Base-by-base conservation (phyloP, 2,113 vertebrate genomes). In the Laterallus jamaicensis region DNA sequence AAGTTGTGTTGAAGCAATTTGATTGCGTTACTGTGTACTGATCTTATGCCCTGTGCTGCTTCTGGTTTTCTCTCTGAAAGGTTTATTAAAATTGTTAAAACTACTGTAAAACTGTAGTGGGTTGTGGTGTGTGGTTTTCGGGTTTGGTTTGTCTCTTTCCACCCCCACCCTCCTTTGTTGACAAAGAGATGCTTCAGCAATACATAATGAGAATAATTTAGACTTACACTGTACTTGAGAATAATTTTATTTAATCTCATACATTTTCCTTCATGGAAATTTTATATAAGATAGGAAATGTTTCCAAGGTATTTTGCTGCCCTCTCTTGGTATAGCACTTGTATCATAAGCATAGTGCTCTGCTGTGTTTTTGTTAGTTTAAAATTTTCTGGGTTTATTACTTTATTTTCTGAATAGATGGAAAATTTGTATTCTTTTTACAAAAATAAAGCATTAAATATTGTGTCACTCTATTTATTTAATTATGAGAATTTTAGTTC, bases 281-380 rank as follows among this genome's bases (percentile, higher is more conserved):
- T 75, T 55, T 39, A 10, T 42, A 0, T 6, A 32, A 60, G 16
- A 15, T 28, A 58, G 55, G 25, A 71, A 56, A n/a, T 13, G 2
- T 11, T 69, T 82, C 32, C 18, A 37, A 56, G 25, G 71, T 63
- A 26, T 89, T 95, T 88, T 97, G 73, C 93, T 97, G 95, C 96
- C 95, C 93, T 91, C 95, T 97, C 35, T 93, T 88, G 92, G 92
- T 68, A n/a, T 56, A 92, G 29, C 10, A 11, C 76, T 71, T 88
- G 55, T 63, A 26, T 54, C 24, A 2, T 49, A 78, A 84, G 37
- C 6, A 18, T 68, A 52, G 19, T 29, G 32, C 19, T 92, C 8
- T 12, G 52, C 20, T 67, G 11, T 55, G 68, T 60, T 24, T 62
- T 89, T 9, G 25, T 16, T 50, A 4, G 1, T 44, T 75, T 80